Conservation (phyloP, 2,797 vertebrate genomes). For the Lacerta bilineata region DNA sequence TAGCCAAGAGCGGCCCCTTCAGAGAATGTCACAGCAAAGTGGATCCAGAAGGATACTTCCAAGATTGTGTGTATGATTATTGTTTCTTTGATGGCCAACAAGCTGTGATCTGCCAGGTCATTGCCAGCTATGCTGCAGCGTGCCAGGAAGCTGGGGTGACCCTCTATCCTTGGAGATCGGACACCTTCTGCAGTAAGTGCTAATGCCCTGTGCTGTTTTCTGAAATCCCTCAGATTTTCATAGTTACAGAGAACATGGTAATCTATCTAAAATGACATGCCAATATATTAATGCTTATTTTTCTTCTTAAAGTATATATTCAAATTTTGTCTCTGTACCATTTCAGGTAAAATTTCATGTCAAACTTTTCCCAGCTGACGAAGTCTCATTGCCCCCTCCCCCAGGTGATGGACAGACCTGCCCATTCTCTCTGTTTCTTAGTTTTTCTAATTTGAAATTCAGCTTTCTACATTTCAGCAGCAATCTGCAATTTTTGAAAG, state of each 20-base stretch:
- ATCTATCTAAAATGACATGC: no score
- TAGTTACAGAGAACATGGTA: background rate
- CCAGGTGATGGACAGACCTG: no score
- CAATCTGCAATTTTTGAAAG: no score
- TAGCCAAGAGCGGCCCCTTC: slow-evolving; percentile 78
- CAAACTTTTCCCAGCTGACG: background rate
- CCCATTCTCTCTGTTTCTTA: no score
- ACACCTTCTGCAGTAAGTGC: slow-evolving; percentile 81
- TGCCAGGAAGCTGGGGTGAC: slow-evolving; percentile 76
- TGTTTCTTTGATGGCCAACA: slow-evolving; percentile 78
- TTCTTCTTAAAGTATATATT: no score
- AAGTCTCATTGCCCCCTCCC: no score
- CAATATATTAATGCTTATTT: no score
- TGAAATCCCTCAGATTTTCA: background rate
- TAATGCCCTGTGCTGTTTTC: no score
- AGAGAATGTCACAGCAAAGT: slow-evolving; percentile 77
- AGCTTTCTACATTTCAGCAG: no score
- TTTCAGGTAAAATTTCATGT: background rate
- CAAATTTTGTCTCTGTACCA: background rate
- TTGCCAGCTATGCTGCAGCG: slow-evolving; percentile 77
- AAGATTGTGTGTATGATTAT: slow-evolving; percentile 81
- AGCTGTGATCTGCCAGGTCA: slow-evolving; percentile 73
- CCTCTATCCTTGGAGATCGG: slow-evolving; percentile 80
- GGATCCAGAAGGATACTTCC: slow-evolving; percentile 73
- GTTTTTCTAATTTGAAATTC: no score